Evolutionary conservation across 2,113 vertebrate species (phyloP).

Genomic region (Eulemur rufifrons): DNA sequence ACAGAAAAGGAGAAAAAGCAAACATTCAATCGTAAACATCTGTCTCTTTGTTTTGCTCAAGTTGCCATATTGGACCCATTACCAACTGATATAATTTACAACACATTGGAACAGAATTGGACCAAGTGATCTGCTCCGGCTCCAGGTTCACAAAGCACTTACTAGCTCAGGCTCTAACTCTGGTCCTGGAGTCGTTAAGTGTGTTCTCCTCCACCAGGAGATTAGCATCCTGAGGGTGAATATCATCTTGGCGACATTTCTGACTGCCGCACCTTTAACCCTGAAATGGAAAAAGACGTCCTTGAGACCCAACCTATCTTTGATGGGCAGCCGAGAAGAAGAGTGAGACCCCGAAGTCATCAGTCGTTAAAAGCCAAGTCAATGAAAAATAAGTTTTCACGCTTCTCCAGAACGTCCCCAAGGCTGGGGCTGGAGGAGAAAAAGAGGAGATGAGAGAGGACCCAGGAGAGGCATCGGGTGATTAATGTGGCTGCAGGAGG

Average conservation of each 20-base stretch:
- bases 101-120: not conserved
- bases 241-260: not conserved
- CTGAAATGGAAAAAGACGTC: too few species aligned
- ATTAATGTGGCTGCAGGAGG: not conserved
- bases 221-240: not conserved
- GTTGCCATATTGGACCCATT: not conserved
- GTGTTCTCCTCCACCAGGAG: conserved; percentile 31
- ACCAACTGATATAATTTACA: not conserved
- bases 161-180: not conserved
- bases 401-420: not conserved
- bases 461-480: not conserved
- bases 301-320: not conserved
- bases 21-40: not conserved
- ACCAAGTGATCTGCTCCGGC: not conserved
- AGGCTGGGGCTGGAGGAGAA: not conserved
- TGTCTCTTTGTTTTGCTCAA: not conserved
- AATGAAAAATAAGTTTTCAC: not conserved
- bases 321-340: not conserved
- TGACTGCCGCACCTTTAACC: not conserved
- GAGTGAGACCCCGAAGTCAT: not conserved
- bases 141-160: not conserved
- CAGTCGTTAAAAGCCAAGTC: not conserved
- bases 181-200: conserved; percentile 31
- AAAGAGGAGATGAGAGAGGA: not conserved
- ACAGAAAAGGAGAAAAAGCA: not conserved